phyloP scores from a whole-genome alignment of 2,888 invertebrate species.

The Dicranocentrus wangi region DNA sequence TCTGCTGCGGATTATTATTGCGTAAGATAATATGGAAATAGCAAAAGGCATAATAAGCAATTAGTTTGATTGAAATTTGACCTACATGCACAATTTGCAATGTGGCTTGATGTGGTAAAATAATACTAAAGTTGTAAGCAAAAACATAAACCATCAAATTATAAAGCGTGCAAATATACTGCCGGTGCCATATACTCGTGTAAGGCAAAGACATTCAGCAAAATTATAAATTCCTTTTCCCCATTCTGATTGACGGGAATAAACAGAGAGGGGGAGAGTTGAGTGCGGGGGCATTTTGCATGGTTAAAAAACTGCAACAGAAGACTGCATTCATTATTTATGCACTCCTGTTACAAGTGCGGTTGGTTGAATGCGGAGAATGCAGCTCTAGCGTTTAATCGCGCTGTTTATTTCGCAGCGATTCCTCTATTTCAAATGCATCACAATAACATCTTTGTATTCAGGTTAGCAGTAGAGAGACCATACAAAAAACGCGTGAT shows the following conservation, averaged over 20 bases:
- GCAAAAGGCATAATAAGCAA: conserved; percentile 16
- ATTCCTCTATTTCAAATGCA: too few relatives aligned
- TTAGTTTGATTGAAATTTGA: conserved; percentile 51
- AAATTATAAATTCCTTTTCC: conserved; percentile 13
- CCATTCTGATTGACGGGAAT: conserved; percentile 16
- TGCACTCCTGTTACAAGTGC: too few relatives aligned
- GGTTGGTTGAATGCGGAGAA: too few relatives aligned
- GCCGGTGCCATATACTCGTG: neutral
- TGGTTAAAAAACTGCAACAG: too few relatives aligned
- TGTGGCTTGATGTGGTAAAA: neutral
- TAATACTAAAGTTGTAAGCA: neutral
- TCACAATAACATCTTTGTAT: too few relatives aligned
- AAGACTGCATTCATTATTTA: too few relatives aligned
- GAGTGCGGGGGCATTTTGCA: too few relatives aligned
- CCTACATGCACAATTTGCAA: conserved; percentile 38
- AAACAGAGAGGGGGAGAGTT: too few relatives aligned
- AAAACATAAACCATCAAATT: neutral
- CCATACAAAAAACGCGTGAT: too few relatives aligned
- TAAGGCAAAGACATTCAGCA: neutral
- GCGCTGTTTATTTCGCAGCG: too few relatives aligned
- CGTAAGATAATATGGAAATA: conserved; percentile 6
- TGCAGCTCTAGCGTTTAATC: too few relatives aligned
- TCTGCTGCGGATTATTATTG: neutral
- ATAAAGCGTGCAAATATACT: neutral
- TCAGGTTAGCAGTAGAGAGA: too few relatives aligned